Evolutionary conservation across 2,888 invertebrate genomes (phyloP), one percentile per base, ranked within the genome.

Genomic region (Seladonia tumulorum): DNA sequence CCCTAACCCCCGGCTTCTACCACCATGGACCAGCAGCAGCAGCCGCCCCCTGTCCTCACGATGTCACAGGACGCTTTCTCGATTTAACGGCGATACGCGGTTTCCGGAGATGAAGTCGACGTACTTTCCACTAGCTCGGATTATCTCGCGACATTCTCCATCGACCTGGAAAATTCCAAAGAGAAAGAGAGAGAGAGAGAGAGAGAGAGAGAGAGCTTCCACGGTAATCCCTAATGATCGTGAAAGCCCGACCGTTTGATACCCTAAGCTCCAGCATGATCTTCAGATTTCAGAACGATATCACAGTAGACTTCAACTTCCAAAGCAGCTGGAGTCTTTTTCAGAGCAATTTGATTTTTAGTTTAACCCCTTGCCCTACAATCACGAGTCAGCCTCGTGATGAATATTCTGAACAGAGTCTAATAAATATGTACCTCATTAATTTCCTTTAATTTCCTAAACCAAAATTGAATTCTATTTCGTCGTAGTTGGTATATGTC

Each of bases 51-150:
- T 29, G 70, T 78, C 57, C 49, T 81, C 53, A 35, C 66, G 29
- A 57, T 25, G 53, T 72, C 66, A 16, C 57, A 16, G 70, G 49
- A 77, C 53, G 77, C 75, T 83, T 86, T 72, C 63, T 71, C 70
- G 60, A 74, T 86, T 82, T 39, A 76, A 47, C 81, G 42, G 16
- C 66, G 79, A 85, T 75, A 74, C 63, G 68, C 79, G 57, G 76
- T 79, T 79, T 82, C 73, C 66, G 5, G 14, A 29, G 25, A 75
- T 29, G 60, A 60, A n/a, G 35, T 57, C 25, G 70, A 74, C 42
- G 68, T 39, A 57, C 53, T 57, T 39, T 39, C 3, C 5, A 35
- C 39, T 45, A 12, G 10, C 47, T 25, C 45, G 10, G 66, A 18
- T 45, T 35, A 68, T 63, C 47, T 25, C 18, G 5, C 18, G 73